phyloP scores from a whole-genome alignment of 2,888 invertebrate species.

The Diachrysia chrysitis region DNA sequence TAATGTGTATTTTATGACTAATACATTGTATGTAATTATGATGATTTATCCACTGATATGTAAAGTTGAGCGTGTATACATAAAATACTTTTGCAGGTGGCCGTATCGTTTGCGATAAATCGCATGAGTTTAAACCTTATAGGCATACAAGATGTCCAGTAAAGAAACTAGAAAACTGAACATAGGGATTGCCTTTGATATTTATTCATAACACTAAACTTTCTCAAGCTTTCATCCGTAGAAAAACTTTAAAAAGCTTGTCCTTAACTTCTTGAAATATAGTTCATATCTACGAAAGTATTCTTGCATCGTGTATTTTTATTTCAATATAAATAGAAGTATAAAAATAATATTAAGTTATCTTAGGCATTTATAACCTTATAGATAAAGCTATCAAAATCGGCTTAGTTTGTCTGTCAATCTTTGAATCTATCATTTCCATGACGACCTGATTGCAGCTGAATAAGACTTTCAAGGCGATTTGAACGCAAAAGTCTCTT shows the following conservation, averaged over 20 bases:
- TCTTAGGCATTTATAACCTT: slow-evolving; percentile 12
- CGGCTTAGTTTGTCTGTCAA: slow-evolving; percentile 4
- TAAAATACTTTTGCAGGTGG: not conserved
- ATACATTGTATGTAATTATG: not conserved
- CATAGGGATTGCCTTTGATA: too few species aligned
- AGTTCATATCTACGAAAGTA: not conserved
- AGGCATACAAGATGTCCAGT: too few species aligned
- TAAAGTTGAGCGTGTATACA: not conserved
- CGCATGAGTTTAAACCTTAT: too few species aligned
- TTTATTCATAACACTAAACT: too few species aligned
- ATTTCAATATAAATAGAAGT: not conserved
- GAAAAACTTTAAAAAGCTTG: too few species aligned
- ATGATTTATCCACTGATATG: not conserved
- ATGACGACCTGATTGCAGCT: not conserved
- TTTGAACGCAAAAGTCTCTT: not conserved
- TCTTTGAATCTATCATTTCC: slow-evolving; percentile 2
- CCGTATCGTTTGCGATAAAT: not conserved
- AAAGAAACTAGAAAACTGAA: too few species aligned
- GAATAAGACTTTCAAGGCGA: not conserved
- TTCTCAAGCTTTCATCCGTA: too few species aligned
- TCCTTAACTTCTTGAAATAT: too few species aligned
- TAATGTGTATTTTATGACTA: not conserved
- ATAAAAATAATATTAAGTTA: slow-evolving; percentile 9
- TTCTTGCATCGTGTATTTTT: not conserved
- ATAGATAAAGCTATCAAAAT: slow-evolving; percentile 11